Base-by-base conservation (phyloP, 2,888 invertebrate genomes). In the Elgonia sp. region DNA sequence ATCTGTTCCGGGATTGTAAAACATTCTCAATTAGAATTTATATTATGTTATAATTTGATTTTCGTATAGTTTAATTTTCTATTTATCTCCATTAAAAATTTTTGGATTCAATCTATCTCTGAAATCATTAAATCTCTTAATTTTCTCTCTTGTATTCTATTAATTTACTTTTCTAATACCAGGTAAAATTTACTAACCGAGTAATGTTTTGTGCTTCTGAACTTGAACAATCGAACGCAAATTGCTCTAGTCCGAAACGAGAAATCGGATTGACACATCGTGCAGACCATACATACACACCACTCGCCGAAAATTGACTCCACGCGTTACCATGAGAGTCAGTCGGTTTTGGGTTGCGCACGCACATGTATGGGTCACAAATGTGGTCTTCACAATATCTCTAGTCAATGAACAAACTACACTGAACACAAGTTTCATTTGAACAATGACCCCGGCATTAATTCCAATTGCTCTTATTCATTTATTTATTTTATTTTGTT, bases 321-420 rank as follows among this genome's bases (percentile, higher is more conserved):
- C 75, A 57, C 21, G 75, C 21, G 84, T 87, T 87, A 89, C 81
- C 85, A 53, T 65, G 21, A 62, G 69, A 86, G 46, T 67, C 86
- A 72, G 37, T 81, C 81, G 87, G 89, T 82, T 89, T 88, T 53
- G 87, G 85, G 86, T 88, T 88, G 88, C 83, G 84, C 89, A 88
- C 60, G 90, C 80, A 83, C 84, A 89, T 84, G 83, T 57, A 70
- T 84, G 89, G 84, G 88, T 86, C 89, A 75, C 75, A 37, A 40
- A 57, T 67, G 46, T 57, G 39, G 75, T 73, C 65, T 75, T 76
- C 76, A 16, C 46, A 73, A 69, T 20, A 16, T 79, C 84, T 73
- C 84, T 85, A 88, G 89, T 83, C 88, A 88, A 79, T 89, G 80
- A 80, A 70, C 77, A 79, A 77, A 87, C 29, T 84, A 62, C 62